Evolutionary conservation across 2,113 vertebrate species (phyloP).

Genomic region (Panthera tigris): DNA sequence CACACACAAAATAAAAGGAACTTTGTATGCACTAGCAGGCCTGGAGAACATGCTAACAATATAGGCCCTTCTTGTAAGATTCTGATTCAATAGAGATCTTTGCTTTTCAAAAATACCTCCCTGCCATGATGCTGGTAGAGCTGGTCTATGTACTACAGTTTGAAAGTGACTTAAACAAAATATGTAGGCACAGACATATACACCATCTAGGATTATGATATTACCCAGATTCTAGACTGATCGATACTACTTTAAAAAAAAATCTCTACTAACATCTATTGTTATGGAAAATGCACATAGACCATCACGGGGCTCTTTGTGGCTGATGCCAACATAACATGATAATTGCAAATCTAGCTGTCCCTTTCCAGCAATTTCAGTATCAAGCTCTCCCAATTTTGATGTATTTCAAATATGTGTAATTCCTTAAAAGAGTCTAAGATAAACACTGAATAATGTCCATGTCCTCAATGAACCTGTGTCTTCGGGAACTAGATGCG

Average conservation of each 20-base stretch:
- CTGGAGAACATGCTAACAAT: background rate
- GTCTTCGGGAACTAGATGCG: background rate
- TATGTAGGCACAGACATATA: background rate
- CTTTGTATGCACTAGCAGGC: background rate
- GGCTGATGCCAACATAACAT: background rate
- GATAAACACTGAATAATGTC: background rate
- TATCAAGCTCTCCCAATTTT: background rate
- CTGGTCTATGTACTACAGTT: background rate
- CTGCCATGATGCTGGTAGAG: background rate
- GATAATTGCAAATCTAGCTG: background rate
- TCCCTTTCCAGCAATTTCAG: background rate
- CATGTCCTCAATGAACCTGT: background rate
- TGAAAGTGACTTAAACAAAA: conserved; percentile 15
- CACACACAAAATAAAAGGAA: background rate
- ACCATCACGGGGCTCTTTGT: background rate
- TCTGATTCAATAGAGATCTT: background rate
- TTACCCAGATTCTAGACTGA: background rate
- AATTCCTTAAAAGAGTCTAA: conserved; percentile 3
- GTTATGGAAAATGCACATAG: background rate
- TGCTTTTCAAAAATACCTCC: background rate
- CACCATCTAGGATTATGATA: too few relatives aligned
- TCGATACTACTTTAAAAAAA: background rate
- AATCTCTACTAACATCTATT: background rate
- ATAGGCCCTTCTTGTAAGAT: background rate
- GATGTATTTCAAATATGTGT: background rate